Evolutionary conservation across 2,113 vertebrate species (phyloP).

Genomic region (Myiozetetes cayanensis): DNA sequence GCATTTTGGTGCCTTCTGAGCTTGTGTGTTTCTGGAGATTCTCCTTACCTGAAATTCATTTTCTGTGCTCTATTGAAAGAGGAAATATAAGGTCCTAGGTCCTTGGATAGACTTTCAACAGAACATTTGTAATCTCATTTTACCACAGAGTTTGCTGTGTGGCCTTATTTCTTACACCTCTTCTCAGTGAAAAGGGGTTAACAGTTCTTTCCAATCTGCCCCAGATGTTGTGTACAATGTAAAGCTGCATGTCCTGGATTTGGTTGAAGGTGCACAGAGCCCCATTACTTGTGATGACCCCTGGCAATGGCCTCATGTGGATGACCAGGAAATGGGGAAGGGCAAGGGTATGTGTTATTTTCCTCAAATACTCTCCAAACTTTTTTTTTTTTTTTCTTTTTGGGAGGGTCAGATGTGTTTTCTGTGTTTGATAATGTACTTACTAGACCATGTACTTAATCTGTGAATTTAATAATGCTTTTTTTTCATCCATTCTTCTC

Average conservation of each 20-base stretch:
- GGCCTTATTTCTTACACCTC: background rate
- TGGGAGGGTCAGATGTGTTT: background rate
- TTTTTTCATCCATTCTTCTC: background rate
- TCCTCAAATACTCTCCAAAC: background rate
- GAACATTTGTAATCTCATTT: background rate
- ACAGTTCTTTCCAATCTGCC: background rate
- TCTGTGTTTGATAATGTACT: background rate
- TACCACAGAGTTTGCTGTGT: background rate
- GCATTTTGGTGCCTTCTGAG: background rate
- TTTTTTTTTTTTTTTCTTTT: background rate
- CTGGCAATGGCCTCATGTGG: background rate
- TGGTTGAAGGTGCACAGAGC: background rate
- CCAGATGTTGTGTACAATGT: fast-evolving
- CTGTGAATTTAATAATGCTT: background rate
- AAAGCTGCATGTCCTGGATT: background rate
- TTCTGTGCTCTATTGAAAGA: background rate
- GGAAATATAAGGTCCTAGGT: background rate
- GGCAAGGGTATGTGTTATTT: background rate
- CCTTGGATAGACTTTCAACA: background rate
- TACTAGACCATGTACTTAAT: background rate
- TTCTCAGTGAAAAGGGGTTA: background rate
- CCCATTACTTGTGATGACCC: background rate
- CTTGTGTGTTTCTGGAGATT: background rate
- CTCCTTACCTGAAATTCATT: background rate
- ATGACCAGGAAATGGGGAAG: background rate